A percentile compares a stretch with the other conserved stretches of the same genome.
These are phyloP conservation scores for Linnaemya vulpina DNA, from an alignment of 2,888 invertebrate genomes.

Conservation along the genomic window DNA sequence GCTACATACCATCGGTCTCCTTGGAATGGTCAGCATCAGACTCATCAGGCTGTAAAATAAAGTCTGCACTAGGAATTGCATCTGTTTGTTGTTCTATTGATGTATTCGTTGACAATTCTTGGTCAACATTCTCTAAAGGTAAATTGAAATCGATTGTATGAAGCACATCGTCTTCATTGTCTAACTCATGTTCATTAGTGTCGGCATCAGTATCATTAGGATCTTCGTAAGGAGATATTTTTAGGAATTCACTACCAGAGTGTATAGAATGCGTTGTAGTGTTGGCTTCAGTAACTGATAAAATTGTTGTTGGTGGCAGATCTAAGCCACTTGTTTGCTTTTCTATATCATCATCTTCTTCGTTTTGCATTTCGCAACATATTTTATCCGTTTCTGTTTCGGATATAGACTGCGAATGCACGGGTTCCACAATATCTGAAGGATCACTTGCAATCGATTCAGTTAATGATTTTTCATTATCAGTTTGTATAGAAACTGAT, in stretches of 20 bases:
- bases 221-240: slow-evolving; percentile 38
- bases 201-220: slow-evolving; percentile 68
- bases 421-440: slow-evolving; percentile 32
- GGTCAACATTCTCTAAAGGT: neutral
- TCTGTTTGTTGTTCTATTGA: slow-evolving; percentile 16
- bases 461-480: slow-evolving; percentile 71
- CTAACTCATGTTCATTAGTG: slow-evolving; percentile 63
- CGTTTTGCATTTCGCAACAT: slow-evolving; percentile 77
- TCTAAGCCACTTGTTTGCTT: neutral
- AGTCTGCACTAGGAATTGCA: neutral
- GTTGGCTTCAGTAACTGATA: slow-evolving; percentile 33
- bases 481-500: slow-evolving; percentile 57
- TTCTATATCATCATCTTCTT: slow-evolving; percentile 45
- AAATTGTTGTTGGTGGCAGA: slow-evolving; percentile 8
- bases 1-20: slow-evolving; percentile 57
- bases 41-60: slow-evolving; percentile 2
- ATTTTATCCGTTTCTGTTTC: slow-evolving; percentile 71
- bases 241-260: slow-evolving; percentile 32
- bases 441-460: slow-evolving; percentile 66
- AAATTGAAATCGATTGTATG: slow-evolving; percentile 11
- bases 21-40: slow-evolving; percentile 57
- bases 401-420: neutral
- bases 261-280: slow-evolving; percentile 3
- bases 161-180: slow-evolving; percentile 56
- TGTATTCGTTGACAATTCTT: neutral